Base-by-base conservation (phyloP, 1,140 invertebrate genomes). In the Hermatobates lingyangjiaoensis region DNA sequence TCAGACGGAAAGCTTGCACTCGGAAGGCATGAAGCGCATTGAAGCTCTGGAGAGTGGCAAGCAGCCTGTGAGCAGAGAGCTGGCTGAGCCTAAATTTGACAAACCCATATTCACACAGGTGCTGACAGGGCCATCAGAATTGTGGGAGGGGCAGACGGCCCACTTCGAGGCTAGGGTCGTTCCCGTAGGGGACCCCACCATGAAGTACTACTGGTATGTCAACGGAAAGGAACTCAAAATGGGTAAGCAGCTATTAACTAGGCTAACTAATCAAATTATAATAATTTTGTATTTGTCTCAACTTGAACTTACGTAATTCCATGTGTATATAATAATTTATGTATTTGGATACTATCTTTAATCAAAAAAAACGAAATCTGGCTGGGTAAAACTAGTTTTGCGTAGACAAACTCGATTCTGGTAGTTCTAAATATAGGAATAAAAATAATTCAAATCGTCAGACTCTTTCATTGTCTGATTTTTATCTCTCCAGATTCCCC, bases 101-200 rank as follows among this genome's bases (percentile, higher is more conserved):
- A 92, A 92, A 64, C 91, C 91, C 18, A 87, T 94, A 40, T 95
- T 95, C 62, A 93, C 87, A 12, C 83, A 89, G 64, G 67, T 87
- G 47, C 70, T 91, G 1, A 88, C 80, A 26, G 90, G 87, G 5
- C 87, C 87, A n/a, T 77, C 80, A 1, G 89, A 94, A 65, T 64
- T 97, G 3, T 85, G 85, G 75, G 91, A 96, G 72, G 88, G 89
- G 14, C 85, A 96, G 66, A 79, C 87, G 56, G 91, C 91, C 54
- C 91, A 90, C 68, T 97, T 96, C 65, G 91, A 98, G 69, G 92
- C 89, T 54, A 76, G 88, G 42, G 87, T 98, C n/a, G 82, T 94
- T 24, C 91, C 91, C 30, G 86, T 93, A 53, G 91, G 92, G 5
- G 94, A 96, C 69, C 74, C 88, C 12, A 85, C 78, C 58, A 68